phyloP scores from a whole-genome alignment of 92 coral and sea anemone species.

The Bergia sp. region DNA sequence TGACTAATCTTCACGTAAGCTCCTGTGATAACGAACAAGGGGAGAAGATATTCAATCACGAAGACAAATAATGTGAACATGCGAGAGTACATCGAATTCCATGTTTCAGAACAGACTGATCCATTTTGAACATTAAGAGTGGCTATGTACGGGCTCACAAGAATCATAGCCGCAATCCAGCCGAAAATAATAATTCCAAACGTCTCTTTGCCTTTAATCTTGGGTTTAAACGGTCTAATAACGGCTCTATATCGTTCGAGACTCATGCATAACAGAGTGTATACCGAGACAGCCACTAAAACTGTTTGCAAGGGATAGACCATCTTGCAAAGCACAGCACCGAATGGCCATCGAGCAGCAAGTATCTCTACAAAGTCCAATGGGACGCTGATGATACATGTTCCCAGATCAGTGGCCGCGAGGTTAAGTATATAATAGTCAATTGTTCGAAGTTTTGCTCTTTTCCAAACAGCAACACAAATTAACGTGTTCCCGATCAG shows the following conservation, averaged over 20 bases:
- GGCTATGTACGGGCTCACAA: constrained; percentile 75
- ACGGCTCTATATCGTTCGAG: constrained; percentile 80
- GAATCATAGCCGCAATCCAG: constrained; percentile 64
- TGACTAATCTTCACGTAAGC: constrained; percentile 74
- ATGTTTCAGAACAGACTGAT: constrained; percentile 32
- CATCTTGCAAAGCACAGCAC: constrained; percentile 62
- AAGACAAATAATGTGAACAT: constrained; percentile 74
- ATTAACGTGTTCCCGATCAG: constrained; percentile 75
- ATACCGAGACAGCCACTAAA: constrained; percentile 77
- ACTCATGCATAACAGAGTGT: constrained; percentile 82
- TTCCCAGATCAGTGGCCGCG: constrained; percentile 56
- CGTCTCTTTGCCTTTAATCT: constrained; percentile 65
- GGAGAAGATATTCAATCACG: constrained; percentile 65
- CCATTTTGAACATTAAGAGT: constrained; percentile 52
- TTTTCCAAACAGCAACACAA: constrained; percentile 73
- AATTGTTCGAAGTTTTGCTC: constrained; percentile 75
- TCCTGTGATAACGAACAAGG: constrained; percentile 73
- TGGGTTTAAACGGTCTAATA: constrained; percentile 77
- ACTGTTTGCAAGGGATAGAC: constrained; percentile 62
- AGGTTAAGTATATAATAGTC: constrained; percentile 79
- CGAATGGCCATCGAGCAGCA: constrained; percentile 74
- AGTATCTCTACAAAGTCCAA: constrained; percentile 77
- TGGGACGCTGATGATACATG: constrained; percentile 71
- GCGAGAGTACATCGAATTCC: constrained; percentile 66
- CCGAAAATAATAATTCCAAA: constrained; percentile 50